Percentiles rank a stretch among this genome's conserved stretches.
Conservation (phyloP, 1,140 invertebrate genomes). For the Drosophila nannoptera region DNA sequence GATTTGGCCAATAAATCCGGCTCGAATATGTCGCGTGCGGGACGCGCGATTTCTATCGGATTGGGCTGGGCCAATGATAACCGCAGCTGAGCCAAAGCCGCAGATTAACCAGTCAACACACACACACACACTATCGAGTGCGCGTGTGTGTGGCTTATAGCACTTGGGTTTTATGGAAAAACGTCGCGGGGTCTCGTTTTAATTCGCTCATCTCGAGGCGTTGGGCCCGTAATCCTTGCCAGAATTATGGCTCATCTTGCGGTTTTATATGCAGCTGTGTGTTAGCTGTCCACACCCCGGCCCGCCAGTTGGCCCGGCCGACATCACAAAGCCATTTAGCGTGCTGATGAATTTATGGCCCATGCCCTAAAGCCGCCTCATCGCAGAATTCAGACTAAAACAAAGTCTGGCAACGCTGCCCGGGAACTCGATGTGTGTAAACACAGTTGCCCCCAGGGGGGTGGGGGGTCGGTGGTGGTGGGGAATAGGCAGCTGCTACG, state of each 20-base stretch:
- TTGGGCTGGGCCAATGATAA: constrained; percentile 42
- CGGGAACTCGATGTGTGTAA: constrained; percentile 54
- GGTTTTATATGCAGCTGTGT: constrained; percentile 57
- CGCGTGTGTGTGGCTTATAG: constrained; percentile 26
- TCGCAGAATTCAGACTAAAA: constrained; percentile 6
- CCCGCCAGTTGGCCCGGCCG: constrained; percentile 6
- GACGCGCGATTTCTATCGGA: constrained; percentile 42
- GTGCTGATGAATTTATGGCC: constrained; percentile 72
- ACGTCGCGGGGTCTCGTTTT: constrained; percentile 33
- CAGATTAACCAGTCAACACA: constrained; percentile 50
- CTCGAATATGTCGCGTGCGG: constrained; percentile 48
- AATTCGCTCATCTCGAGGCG: constrained; percentile 53
- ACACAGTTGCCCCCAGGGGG: constrained; percentile 19
- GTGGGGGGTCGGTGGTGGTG: no score
- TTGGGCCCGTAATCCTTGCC: constrained; percentile 55
- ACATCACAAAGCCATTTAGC: constrained; percentile 66
- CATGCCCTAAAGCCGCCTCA: constrained; percentile 20
- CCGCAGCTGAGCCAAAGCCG: constrained; percentile 44
- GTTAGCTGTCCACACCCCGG: constrained; percentile 17
- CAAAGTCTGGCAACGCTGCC: constrained; percentile 24
- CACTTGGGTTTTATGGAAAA: constrained; percentile 49
- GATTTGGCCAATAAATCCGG: constrained; percentile 27
- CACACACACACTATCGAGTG: constrained; percentile 3
- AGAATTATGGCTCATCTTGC: constrained; percentile 66
- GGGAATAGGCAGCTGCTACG: not conserved